Evolutionary conservation across 2,113 vertebrate genomes (phyloP).

Genomic region (Hassar affinis): DNA sequence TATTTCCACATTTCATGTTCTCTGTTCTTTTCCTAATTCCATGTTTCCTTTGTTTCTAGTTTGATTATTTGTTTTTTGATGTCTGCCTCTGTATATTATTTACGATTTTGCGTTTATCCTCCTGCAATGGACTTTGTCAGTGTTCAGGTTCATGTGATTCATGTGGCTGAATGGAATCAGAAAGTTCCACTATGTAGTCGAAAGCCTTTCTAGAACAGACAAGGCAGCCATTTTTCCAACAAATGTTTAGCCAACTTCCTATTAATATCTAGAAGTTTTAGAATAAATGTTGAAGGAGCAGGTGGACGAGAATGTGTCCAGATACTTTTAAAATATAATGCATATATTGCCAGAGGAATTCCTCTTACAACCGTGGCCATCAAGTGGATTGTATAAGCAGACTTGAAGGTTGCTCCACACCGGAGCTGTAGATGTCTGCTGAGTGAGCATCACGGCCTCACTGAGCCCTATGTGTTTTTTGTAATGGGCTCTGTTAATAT

Average conservation of each 20-base stretch:
- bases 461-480: conserved; percentile 51
- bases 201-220: not conserved
- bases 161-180: not conserved
- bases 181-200: not conserved
- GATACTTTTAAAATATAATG: not conserved
- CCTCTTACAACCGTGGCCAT: not conserved
- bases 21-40: not conserved
- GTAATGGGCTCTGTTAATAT: conserved; percentile 37
- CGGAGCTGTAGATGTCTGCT: not conserved
- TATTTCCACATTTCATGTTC: not conserved
- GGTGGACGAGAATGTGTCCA: not conserved
- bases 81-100: not conserved
- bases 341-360: not conserved
- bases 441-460: not conserved
- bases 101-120: not conserved
- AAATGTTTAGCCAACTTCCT: not conserved
- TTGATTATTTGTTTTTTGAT: not conserved
- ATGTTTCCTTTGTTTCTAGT: not conserved
- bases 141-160: no score
- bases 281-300: no score
- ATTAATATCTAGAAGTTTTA: conserved; percentile 22
- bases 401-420: not conserved
- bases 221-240: not conserved
- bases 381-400: not conserved
- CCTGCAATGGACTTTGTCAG: not conserved